phyloP scores from a whole-genome alignment of 2,113 vertebrate species.

The Leptobrachium ailaonicum region DNA sequence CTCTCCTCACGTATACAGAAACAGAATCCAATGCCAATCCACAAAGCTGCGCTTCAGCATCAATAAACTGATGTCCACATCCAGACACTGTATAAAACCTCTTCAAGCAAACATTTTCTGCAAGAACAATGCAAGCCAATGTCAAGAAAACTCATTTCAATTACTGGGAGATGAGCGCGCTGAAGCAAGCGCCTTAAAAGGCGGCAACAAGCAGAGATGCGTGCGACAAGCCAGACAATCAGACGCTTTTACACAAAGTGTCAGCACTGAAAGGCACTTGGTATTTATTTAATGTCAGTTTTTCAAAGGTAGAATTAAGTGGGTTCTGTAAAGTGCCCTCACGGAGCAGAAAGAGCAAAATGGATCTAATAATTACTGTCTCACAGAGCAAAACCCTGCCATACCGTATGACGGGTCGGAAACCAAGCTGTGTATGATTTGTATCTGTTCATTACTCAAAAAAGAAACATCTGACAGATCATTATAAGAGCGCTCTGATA shows the following conservation, averaged over 20 bases:
- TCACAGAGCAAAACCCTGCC: no score
- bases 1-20: no score
- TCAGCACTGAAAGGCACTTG: conserved; percentile 24
- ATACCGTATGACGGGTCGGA: no score
- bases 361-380: no score
- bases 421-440: background rate
- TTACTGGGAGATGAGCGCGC: background rate
- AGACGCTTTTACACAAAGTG: conserved; percentile 3
- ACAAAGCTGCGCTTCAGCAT: background rate
- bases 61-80: background rate
- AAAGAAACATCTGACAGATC: no score
- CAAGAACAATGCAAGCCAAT: background rate
- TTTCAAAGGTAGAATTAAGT: background rate
- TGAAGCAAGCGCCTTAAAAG: background rate
- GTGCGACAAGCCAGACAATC: conserved; percentile 35
- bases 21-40: no score
- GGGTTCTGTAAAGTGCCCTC: background rate
- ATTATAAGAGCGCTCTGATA: background rate
- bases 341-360: no score
- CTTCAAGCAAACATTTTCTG: conserved; percentile 11
- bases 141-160: conserved; percentile 4
- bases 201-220: background rate
- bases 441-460: background rate
- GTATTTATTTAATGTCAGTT: conserved; percentile 28
- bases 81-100: background rate